Percentiles rank a stretch among this genome's conserved stretches.
Conservation (phyloP, 2,888 invertebrate species). For the Athalia circularis region DNA sequence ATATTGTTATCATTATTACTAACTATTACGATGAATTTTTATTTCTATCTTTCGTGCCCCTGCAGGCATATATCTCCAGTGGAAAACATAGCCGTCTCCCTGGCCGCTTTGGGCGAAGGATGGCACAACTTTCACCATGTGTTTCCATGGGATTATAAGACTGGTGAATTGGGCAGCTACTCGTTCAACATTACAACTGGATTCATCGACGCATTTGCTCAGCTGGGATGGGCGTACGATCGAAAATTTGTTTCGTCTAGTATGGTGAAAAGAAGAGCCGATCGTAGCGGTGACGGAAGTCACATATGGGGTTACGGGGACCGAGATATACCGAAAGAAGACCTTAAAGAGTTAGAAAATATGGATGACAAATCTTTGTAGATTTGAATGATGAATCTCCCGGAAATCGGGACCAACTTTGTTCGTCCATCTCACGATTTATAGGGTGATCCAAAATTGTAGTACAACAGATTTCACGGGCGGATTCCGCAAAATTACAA, state of each 20-base stretch:
- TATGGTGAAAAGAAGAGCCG: constrained; percentile 78
- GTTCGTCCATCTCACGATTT: neutral
- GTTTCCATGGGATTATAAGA: constrained; percentile 79
- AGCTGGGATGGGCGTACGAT: constrained; percentile 89
- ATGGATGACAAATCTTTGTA: constrained; percentile 74
- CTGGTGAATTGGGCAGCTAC: constrained; percentile 79
- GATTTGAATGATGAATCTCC: neutral
- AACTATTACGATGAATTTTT: neutral
- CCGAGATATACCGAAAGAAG: constrained; percentile 77
- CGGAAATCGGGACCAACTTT: neutral
- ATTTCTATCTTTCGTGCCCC: neutral
- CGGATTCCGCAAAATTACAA: too few relatives aligned
- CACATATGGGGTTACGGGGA: constrained; percentile 82
- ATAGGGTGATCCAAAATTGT: neutral
- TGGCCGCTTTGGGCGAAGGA: constrained; percentile 86
- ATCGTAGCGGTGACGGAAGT: constrained; percentile 78
- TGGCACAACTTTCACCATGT: constrained; percentile 92
- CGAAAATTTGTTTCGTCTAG: constrained; percentile 79
- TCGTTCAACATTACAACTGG: constrained; percentile 84
- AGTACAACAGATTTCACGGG: too few relatives aligned
- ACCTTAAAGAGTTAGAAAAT: constrained; percentile 76
- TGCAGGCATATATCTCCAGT: constrained; percentile 84
- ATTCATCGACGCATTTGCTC: constrained; percentile 87
- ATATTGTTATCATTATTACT: neutral
- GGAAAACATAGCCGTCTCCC: constrained; percentile 84